Evolutionary conservation across 37 sponge, comb jelly and placozoan species (phyloP).

Genomic region (Halichondria panicea): DNA sequence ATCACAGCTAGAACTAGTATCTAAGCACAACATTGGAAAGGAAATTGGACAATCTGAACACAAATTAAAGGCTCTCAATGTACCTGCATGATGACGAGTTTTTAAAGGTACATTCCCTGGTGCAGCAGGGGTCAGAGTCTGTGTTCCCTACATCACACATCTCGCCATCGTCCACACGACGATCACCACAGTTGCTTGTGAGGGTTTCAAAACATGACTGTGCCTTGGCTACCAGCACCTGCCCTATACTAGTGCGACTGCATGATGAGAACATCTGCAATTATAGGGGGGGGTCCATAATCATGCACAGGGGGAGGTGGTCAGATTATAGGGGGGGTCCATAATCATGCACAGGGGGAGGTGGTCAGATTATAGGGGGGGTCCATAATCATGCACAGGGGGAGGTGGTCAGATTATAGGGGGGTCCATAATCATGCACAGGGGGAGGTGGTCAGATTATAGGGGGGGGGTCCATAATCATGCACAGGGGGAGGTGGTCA

Average conservation of each 20-base stretch:
- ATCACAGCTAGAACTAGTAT: too few relatives aligned
- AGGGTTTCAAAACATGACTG: slow-evolving; percentile 10
- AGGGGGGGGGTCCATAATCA: too few relatives aligned
- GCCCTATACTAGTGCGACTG: slow-evolving; percentile 42
- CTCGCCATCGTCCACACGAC: slow-evolving; percentile 26
- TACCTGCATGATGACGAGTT: slow-evolving; percentile 38
- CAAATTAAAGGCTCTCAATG: not conserved
- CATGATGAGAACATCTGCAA: slow-evolving; percentile 45
- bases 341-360: not conserved
- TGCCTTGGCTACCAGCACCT: slow-evolving; percentile 28
- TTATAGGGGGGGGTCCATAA: slow-evolving; percentile 3
- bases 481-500: too few relatives aligned
- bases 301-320: slow-evolving; percentile 3
- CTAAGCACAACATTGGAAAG: not conserved
- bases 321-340: not conserved
- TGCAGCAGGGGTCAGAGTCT: slow-evolving; percentile 33
- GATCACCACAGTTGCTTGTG: slow-evolving; percentile 30
- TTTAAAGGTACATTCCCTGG: slow-evolving; percentile 9
- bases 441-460: too few relatives aligned
- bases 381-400: not conserved
- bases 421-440: not conserved
- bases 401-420: slow-evolving; percentile 2
- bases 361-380: not conserved
- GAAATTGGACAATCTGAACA: not conserved
- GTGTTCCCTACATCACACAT: slow-evolving; percentile 66